A percentile compares a stretch with the other conserved stretches of the same genome.
Evolutionary conservation across 2,888 invertebrate species (phyloP).

Genomic region (Dolomedes plantarius): DNA sequence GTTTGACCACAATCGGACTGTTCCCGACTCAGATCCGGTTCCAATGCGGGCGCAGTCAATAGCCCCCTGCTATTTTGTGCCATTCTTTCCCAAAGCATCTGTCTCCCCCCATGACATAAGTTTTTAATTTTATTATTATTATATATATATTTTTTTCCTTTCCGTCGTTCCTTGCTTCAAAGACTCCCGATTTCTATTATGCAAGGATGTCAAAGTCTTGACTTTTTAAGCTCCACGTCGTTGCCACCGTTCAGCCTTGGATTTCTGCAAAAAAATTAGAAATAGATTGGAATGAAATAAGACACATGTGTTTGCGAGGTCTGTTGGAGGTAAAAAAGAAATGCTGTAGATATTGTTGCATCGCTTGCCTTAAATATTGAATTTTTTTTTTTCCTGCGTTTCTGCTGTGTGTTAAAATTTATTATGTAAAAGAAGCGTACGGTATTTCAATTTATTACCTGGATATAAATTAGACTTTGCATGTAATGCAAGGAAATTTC

Average conservation of each 20-base stretch:
- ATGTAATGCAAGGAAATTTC: too few species aligned
- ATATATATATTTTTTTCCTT: slow-evolving; percentile 13
- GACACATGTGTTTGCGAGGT: background rate
- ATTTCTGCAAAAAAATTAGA: background rate
- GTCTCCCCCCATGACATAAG: slow-evolving; percentile 19
- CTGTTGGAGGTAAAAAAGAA: background rate
- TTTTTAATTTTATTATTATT: too few species aligned
- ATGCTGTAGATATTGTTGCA: too few species aligned
- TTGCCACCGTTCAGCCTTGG: background rate
- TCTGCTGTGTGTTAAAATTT: too few species aligned
- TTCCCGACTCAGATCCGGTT: slow-evolving; percentile 52
- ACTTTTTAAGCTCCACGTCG: background rate
- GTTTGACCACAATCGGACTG: slow-evolving; percentile 64
- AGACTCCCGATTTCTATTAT: slow-evolving; percentile 66
- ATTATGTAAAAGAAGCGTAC: too few species aligned
- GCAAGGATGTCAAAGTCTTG: slow-evolving; percentile 41
- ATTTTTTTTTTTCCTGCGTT: too few species aligned
- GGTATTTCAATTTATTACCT: too few species aligned
- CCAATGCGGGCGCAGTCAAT: slow-evolving; percentile 42
- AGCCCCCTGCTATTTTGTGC: slow-evolving; percentile 62
- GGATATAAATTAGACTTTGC: too few species aligned
- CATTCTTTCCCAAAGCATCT: slow-evolving; percentile 16
- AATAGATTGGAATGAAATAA: background rate
- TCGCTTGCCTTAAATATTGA: too few species aligned
- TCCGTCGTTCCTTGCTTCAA: slow-evolving; percentile 33